phyloP scores from a whole-genome alignment of 2,888 invertebrate genomes.

The Rambutsinella grinnellia region DNA sequence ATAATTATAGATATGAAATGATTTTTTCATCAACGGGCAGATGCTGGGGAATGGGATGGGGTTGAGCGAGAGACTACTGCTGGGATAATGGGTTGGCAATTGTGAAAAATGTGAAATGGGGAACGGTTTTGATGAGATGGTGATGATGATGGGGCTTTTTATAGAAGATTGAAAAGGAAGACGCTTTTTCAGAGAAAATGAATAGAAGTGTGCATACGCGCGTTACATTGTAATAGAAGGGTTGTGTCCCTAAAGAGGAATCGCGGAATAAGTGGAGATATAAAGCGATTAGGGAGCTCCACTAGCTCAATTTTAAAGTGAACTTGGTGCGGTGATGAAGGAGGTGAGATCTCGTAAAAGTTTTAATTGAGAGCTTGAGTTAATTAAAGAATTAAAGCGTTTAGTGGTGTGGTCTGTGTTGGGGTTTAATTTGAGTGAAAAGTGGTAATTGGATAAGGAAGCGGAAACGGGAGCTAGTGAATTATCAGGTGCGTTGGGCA shows the following conservation, averaged over 20 bases:
- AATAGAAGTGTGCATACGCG: neutral
- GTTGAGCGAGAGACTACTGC: neutral
- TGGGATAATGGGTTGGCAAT: slow-evolving; percentile 10
- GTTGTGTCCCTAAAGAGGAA: too few species aligned
- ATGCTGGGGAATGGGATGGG: neutral
- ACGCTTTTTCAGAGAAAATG: neutral
- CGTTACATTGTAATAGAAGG: neutral
- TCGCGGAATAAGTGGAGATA: slow-evolving; percentile 1
- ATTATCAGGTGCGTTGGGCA: too few species aligned
- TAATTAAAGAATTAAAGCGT: neutral
- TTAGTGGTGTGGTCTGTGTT: too few species aligned
- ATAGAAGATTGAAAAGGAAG: neutral
- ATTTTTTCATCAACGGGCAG: neutral
- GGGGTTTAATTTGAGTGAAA: too few species aligned
- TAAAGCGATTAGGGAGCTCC: slow-evolving; percentile 5
- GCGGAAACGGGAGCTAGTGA: too few species aligned
- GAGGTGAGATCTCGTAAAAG: too few species aligned
- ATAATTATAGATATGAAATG: neutral
- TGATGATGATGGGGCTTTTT: neutral
- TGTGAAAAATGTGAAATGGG: neutral
- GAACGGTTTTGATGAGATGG: neutral
- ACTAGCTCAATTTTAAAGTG: neutral
- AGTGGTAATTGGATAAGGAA: too few species aligned
- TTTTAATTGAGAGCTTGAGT: neutral
- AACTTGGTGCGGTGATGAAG: neutral